Conservation (phyloP, 64 coral and sea anemone species). For the Acropora tenuis region DNA sequence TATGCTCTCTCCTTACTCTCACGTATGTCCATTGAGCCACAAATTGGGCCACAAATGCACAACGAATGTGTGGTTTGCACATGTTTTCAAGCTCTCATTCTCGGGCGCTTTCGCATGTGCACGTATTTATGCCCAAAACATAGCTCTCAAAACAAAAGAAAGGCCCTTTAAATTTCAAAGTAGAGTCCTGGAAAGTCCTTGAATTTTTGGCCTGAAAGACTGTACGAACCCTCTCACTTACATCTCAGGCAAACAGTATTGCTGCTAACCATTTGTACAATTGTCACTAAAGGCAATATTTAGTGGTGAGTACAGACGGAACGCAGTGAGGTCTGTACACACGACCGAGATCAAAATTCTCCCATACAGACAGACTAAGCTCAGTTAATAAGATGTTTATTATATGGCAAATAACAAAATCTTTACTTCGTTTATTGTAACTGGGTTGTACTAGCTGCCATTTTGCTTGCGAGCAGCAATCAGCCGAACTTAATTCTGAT, state of each 20-base stretch:
- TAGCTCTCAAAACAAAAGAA: constrained; percentile 16
- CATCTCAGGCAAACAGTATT: constrained; percentile 7
- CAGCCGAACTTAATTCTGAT: too few species aligned
- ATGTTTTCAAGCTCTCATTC: constrained; percentile 15
- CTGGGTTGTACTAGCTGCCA: too few species aligned
- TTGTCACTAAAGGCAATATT: background rate
- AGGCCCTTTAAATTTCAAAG: constrained; percentile 34
- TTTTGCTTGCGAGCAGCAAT: too few species aligned
- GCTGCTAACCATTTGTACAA: constrained; percentile 19
- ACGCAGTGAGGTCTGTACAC: too few species aligned
- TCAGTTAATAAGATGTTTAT: too few species aligned
- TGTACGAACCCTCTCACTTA: background rate
- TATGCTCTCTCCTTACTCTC: constrained; percentile 31
- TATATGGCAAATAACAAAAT: background rate
- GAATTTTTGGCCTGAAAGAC: background rate
- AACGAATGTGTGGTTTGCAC: constrained; percentile 29
- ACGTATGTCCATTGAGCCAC: constrained; percentile 6
- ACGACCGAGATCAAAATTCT: too few species aligned
- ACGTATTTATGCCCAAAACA: background rate
- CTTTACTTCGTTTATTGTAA: background rate
- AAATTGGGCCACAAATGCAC: background rate
- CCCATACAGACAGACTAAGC: too few species aligned
- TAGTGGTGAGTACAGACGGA: too few species aligned
- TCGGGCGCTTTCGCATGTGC: constrained; percentile 11
- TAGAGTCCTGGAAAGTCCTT: constrained; percentile 21